Conservation (phyloP, 1,140 invertebrate species). For the Sinella curviseta region DNA sequence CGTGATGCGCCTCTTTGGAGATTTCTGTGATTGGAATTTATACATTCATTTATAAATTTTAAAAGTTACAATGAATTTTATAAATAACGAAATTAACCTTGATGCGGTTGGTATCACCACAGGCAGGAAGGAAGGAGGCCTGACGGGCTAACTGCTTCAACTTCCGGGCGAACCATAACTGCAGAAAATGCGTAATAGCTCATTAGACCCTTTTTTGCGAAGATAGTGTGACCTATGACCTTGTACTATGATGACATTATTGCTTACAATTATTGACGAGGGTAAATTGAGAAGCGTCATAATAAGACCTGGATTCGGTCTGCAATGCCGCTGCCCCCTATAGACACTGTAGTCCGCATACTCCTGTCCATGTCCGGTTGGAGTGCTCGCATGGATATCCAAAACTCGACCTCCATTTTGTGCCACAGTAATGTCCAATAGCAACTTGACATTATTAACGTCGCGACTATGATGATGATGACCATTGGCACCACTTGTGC, state of each 20-base stretch:
- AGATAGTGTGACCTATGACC: too few relatives aligned
- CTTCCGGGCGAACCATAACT: too few relatives aligned
- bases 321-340: neutral
- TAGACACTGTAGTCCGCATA: neutral
- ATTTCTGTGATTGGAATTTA: conserved; percentile 6
- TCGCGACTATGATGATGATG: neutral
- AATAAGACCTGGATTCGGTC: neutral
- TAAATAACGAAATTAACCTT: neutral
- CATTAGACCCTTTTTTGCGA: too few relatives aligned
- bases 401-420: neutral
- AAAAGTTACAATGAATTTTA: neutral
- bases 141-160: too few relatives aligned
- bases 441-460: conserved; percentile 16
- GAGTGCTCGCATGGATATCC: neutral
- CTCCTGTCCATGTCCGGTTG: neutral
- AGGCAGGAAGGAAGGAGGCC: too few relatives aligned
- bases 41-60: too few relatives aligned
- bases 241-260: neutral
- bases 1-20: neutral
- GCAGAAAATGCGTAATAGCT: too few relatives aligned
- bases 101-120: neutral
- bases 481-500: neutral
- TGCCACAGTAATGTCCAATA: conserved; percentile 23
- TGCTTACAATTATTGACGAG: neutral
- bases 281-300: neutral